A percentile compares a stretch with the other conserved stretches of the same genome.
phyloP scores from a whole-genome alignment of 2,888 invertebrate species.

The Xestia xanthographa region DNA sequence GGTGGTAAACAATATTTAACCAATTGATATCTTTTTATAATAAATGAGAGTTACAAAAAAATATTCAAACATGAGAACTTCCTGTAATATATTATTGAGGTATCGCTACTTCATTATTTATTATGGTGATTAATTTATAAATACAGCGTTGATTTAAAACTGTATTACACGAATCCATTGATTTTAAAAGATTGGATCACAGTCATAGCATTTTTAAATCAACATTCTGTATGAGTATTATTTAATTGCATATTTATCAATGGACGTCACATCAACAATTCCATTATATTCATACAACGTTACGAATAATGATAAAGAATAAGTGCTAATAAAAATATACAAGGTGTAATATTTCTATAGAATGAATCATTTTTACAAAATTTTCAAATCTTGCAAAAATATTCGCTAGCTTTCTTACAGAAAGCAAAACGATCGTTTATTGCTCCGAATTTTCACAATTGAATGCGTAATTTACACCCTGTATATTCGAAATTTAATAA shows the following conservation, averaged over 20 bases:
- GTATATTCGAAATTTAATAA: constrained; percentile 63
- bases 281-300: constrained; percentile 62
- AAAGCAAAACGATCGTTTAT: constrained; percentile 19
- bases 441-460: constrained; percentile 24
- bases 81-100: constrained; percentile 8
- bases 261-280: constrained; percentile 80
- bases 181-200: background rate
- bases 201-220: constrained; percentile 36
- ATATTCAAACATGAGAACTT: constrained; percentile 23
- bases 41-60: constrained; percentile 22
- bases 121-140: constrained; percentile 39
- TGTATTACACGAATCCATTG: background rate
- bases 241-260: constrained; percentile 61
- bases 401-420: constrained; percentile 26
- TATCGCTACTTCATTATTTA: constrained; percentile 16
- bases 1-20: constrained; percentile 30
- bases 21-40: constrained; percentile 16
- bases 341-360: constrained; percentile 59
- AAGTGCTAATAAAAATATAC: constrained; percentile 63
- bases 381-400: constrained; percentile 26
- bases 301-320: constrained; percentile 48
- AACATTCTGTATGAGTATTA: constrained; percentile 56
- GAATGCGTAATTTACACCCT: constrained; percentile 61
- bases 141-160: constrained; percentile 47
- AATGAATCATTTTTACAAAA: constrained; percentile 18